Base-by-base conservation (phyloP, 2,113 vertebrate genomes). In the Ceuthmochares aereus region DNA sequence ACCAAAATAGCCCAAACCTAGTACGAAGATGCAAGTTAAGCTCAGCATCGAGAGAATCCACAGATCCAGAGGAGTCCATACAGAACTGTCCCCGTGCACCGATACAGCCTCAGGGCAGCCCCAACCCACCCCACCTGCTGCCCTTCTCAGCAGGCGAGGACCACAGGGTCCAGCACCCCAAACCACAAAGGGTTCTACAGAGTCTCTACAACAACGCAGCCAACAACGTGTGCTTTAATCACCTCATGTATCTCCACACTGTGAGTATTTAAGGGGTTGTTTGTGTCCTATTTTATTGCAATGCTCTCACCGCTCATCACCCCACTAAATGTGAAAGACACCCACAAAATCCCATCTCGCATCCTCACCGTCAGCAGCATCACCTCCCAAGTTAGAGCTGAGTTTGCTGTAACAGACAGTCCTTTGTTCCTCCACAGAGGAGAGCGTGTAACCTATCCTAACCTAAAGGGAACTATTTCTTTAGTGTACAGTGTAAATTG, bases 401-500 rank as follows among this genome's bases (percentile, higher is more conserved):
- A 0, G 20, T 73, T 21, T 1, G 4, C 42, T 22, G 36, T 2
- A 88, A 85, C 86, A 94, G 87, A 72, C 89, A 83, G 70, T 7
- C 40, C 90, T 96, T 92, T 95, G 94, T 93, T 93, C 69, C 34
- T 22, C 80, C 59, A 15, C 0, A 6, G 37, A 56, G 70, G 34
- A 58, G 90, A 60, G 90, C 3, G 5, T 51, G 89, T 45, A 88
- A 95, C 89, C 79, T n/a, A 51, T 7, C 83, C 87, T 18, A 58
- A n/a, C 84, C 54, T 11, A 32, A 56, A 56, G 54, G 54, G 83
- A 89, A 67, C 26, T 7, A 32, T 21, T 73, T 62, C 94, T 93
- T 91, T 29, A 42, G 80, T 14, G 52, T 52, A 42, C 4, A n/a
- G 42, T 32, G 86, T 26, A 72, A 95, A 94, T 7, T 20, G 90